These are phyloP conservation scores for Halcyon badia DNA, from an alignment of 2,797 vertebrate genomes.

Conservation along the genomic window DNA sequence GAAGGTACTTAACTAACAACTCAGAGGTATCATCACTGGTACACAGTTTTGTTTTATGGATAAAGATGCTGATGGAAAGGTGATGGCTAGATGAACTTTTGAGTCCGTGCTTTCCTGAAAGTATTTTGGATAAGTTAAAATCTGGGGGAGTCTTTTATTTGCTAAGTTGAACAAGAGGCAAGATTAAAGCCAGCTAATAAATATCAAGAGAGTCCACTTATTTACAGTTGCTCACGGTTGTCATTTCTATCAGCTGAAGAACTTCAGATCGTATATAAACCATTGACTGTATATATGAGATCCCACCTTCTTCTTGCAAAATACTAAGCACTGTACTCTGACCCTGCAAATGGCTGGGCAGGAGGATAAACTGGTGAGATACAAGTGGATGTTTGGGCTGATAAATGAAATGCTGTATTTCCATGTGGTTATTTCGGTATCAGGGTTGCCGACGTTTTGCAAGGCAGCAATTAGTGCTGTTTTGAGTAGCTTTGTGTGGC, in stretches of 20 bases:
- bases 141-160: not conserved
- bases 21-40: not conserved
- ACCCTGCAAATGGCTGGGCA: not conserved
- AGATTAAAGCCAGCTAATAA: not conserved
- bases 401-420: not conserved
- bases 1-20: not conserved
- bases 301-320: not conserved
- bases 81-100: not conserved
- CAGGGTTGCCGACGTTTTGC: accelerated
- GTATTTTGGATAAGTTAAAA: not conserved
- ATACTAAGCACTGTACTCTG: not conserved
- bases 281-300: not conserved
- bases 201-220: not conserved
- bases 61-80: not conserved
- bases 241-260: not conserved
- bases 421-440: not conserved
- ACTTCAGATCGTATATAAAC: not conserved
- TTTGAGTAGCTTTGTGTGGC: not conserved
- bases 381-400: not conserved
- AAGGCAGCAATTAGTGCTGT: not conserved
- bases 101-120: not conserved
- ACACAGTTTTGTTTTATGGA: not conserved
- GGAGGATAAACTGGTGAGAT: not conserved
- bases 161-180: not conserved
- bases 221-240: not conserved